Evolutionary conservation across 2,888 invertebrate species (phyloP).

Genomic region (Phyllotreta cruciferae): DNA sequence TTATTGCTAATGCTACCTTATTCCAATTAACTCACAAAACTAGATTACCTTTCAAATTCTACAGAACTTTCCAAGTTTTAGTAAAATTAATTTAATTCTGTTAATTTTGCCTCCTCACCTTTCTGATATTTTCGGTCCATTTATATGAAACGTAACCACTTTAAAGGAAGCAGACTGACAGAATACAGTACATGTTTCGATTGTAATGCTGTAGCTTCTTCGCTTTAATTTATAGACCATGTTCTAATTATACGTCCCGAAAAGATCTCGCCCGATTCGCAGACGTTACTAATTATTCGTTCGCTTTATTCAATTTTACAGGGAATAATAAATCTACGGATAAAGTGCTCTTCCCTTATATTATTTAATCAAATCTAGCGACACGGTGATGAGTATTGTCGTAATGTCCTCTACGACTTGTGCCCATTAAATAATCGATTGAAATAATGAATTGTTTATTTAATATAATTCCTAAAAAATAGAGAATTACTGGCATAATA

Average conservation of each 20-base stretch:
- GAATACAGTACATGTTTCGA: conserved; percentile 52
- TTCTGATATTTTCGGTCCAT: neutral
- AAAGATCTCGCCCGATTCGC: conserved; percentile 48
- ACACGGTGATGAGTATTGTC: too few relatives aligned
- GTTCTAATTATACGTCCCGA: conserved; percentile 55
- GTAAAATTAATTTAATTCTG: neutral
- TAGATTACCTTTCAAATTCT: too few relatives aligned
- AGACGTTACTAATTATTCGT: conserved; percentile 54
- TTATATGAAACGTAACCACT: neutral
- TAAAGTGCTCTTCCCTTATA: conserved; percentile 1
- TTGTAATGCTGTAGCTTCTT: conserved; percentile 52
- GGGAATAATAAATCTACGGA: conserved; percentile 44
- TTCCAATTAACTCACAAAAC: too few relatives aligned
- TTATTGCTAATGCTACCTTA: too few relatives aligned
- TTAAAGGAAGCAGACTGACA: conserved; percentile 46
- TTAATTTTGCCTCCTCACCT: too few relatives aligned
- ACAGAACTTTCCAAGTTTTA: neutral
- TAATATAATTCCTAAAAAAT: too few relatives aligned
- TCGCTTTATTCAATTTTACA: conserved; percentile 54
- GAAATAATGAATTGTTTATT: too few relatives aligned
- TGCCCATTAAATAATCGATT: too few relatives aligned
- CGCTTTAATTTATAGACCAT: conserved; percentile 54
- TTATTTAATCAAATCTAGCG: conserved; percentile 11
- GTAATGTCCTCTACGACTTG: too few relatives aligned
- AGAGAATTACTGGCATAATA: too few relatives aligned